Percentiles rank a stretch among this genome's conserved stretches.
phyloP scores from a whole-genome alignment of 1,140 invertebrate species.

The Elysia chlorotica region DNA sequence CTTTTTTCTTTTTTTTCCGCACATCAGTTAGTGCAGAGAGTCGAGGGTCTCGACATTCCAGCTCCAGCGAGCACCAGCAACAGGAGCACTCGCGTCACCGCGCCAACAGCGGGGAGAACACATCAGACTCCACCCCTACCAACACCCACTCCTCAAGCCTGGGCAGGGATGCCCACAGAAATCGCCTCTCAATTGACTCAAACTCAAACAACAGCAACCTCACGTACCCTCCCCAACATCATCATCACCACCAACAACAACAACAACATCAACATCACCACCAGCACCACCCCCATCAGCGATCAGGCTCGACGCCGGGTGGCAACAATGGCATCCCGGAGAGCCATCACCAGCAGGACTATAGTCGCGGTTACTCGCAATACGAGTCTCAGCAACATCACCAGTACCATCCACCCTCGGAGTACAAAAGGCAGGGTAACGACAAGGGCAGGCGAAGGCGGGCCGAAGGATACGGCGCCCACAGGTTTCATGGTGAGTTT shows the following conservation, averaged over 20 bases:
- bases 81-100: slow-evolving; percentile 7
- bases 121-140: background rate
- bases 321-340: slow-evolving; percentile 10
- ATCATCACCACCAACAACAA: background rate
- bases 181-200: background rate
- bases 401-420: background rate
- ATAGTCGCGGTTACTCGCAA: too few relatives aligned
- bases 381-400: slow-evolving; percentile 6
- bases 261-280: background rate
- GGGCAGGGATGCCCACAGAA: too few relatives aligned
- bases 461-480: slow-evolving; percentile 6
- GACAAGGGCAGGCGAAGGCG: background rate
- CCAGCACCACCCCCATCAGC: background rate
- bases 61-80: slow-evolving; percentile 11
- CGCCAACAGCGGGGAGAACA: slow-evolving; percentile 1
- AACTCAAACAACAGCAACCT: background rate
- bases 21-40: slow-evolving; percentile 13
- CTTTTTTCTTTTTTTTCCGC: too few relatives aligned
- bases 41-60: slow-evolving; percentile 21
- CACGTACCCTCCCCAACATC: too few relatives aligned
- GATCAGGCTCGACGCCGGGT: slow-evolving; percentile 4
- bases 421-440: slow-evolving; percentile 7
- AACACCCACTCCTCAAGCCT: slow-evolving; percentile 11
- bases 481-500: slow-evolving; percentile 13
- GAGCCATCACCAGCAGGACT: slow-evolving; percentile 5